Conservation (phyloP, 2,113 vertebrate species). For the Raja brachyura region DNA sequence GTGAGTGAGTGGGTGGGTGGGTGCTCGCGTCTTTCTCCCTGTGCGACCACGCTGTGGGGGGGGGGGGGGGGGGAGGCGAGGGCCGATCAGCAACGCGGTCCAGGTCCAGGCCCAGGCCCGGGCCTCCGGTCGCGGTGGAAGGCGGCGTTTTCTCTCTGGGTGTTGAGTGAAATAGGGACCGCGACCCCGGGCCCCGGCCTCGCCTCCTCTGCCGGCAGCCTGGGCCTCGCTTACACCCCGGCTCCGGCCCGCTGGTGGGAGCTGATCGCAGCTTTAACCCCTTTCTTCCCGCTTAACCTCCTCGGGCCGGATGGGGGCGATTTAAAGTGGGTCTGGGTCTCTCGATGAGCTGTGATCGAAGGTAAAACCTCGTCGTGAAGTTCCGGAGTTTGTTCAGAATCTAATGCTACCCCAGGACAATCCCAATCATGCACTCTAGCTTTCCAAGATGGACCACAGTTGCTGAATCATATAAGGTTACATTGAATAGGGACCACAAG, state of each 20-base stretch:
- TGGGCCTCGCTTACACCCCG: too few relatives aligned
- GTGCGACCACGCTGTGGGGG: too few relatives aligned
- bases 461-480: not conserved
- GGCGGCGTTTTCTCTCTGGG: not conserved
- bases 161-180: not conserved
- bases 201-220: too few relatives aligned
- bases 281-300: not conserved
- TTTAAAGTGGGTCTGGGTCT: not conserved
- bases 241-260: too few relatives aligned
- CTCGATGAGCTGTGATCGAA: not conserved
- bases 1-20: constrained; percentile 1
- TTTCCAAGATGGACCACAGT: not conserved
- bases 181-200: not conserved
- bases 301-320: not conserved
- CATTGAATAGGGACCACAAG: too few relatives aligned
- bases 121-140: not conserved
- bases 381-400: not conserved
- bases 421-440: not conserved
- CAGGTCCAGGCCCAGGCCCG: not conserved
- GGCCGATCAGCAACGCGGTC: not conserved
- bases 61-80: not conserved
- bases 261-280: not conserved
- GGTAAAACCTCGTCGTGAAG: not conserved
- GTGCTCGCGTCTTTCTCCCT: not conserved
- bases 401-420: not conserved